Evolutionary conservation across 2,113 vertebrate species (phyloP), one percentile per base, ranked within the genome.

Genomic region (Hirundichthys speculiger): DNA sequence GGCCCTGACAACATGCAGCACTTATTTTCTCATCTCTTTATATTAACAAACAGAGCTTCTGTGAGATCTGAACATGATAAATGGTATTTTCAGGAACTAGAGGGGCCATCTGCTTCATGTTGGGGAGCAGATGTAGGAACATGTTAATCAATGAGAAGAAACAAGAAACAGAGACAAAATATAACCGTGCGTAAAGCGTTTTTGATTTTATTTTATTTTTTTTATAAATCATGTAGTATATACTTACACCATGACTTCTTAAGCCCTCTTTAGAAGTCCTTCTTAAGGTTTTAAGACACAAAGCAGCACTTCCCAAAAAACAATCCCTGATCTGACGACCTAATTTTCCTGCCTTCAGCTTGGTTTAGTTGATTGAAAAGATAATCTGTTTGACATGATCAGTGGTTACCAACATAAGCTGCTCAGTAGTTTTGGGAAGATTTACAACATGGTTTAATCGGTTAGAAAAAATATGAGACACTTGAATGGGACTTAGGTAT

Each of bases 81-180:
- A 86, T 68, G 55, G 83, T 58, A 63, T 59, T 69, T 65, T 55
- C 42, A 71, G 64, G 77, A 81, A 87, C 76, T 73, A 76, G 24
- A 75, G 58, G 25, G 58, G 77, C 83, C 88, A 89, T 86, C 86
- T 89, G 86, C 59, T 79, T 77, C 56, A 60, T 55, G 53, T 68
- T 70, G 69, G 49, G 51, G 45, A 71, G 56, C 51, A 67, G 60
- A 69, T 13, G n/a, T 40, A 47, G 60, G 47, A 73, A 21, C 77
- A 77, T 70, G 78, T 73, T 48, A 41, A 69, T 16, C 11, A 9
- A 40, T 34, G 58, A 64, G 38, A 62, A 72, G 25, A 51, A 63
- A 27, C 45, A 66, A 69, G 47, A 75, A 25, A 70, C 21, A 41
- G 21, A 72, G 67, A 56, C 54, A 40, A 19, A 10, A 73, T 34